phyloP scores from a whole-genome alignment of 2,797 vertebrate species.

The Botia almorhae region DNA sequence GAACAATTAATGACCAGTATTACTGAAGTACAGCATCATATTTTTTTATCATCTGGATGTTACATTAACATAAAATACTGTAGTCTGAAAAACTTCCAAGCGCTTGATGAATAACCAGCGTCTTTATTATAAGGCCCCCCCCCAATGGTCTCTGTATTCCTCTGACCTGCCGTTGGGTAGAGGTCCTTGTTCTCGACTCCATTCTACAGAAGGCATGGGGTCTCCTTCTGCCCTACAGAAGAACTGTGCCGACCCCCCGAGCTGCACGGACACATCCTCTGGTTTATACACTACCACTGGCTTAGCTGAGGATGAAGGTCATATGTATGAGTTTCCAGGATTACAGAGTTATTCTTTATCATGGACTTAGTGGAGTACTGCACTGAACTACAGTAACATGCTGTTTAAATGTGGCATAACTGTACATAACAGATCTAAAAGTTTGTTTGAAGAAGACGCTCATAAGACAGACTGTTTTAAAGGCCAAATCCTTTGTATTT shows the following conservation, averaged over 20 bases:
- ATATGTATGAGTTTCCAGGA: not conserved
- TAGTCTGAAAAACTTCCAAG: too few species aligned
- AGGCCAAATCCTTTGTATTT: not conserved
- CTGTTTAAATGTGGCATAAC: not conserved
- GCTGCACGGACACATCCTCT: slow-evolving; percentile 65
- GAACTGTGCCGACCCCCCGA: slow-evolving; percentile 81
- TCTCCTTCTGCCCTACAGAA: slow-evolving; percentile 80
- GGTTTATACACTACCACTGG: slow-evolving; percentile 78
- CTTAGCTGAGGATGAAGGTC: slow-evolving; percentile 73
- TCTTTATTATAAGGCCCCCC: not conserved
- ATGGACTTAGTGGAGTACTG: not conserved
- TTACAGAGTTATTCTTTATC: not conserved
- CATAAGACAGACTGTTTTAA: not conserved
- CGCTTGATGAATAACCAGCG: not conserved
- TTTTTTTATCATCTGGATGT: too few species aligned
- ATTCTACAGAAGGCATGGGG: slow-evolving; percentile 77
- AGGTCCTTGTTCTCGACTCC: slow-evolving; percentile 83
- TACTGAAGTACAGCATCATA: too few species aligned
- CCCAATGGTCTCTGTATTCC: not conserved
- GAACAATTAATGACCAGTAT: too few species aligned
- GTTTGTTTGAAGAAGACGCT: not conserved
- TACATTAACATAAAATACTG: too few species aligned
- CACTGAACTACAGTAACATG: not conserved
- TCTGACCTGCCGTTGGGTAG: slow-evolving; percentile 85
- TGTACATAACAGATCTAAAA: not conserved